Evolutionary conservation across 2,888 invertebrate genomes (phyloP).

Genomic region (Ochlodes sylvanus): DNA sequence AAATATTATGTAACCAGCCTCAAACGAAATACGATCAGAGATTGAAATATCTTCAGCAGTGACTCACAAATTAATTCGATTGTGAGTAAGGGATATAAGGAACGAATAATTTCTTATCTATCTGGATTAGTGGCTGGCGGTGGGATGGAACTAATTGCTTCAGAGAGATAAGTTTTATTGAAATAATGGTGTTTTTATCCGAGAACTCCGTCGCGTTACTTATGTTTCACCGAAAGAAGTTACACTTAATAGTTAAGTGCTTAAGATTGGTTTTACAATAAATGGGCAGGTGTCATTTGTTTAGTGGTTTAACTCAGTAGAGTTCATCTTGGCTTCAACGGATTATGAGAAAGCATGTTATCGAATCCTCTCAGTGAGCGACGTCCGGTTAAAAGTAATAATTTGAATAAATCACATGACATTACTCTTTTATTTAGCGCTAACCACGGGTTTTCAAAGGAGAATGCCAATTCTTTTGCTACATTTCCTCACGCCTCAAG

Average conservation of each 20-base stretch:
- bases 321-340: constrained; percentile 33
- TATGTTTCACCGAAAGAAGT: not conserved
- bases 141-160: constrained; percentile 79
- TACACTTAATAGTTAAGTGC: not conserved
- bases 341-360: constrained; percentile 33
- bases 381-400: constrained; percentile 16
- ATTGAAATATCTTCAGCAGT: constrained; percentile 7
- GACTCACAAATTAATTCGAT: constrained; percentile 68
- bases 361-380: constrained; percentile 30
- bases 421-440: not conserved
- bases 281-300: constrained; percentile 17
- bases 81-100: constrained; percentile 72
- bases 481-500: too few relatives aligned
- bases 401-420: constrained; percentile 1
- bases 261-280: constrained; percentile 12
- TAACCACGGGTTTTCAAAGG: not conserved
- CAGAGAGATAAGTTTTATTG: constrained; percentile 76
- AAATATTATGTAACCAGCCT: too few relatives aligned
- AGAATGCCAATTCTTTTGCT: too few relatives aligned
- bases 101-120: constrained; percentile 67
- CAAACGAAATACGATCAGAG: constrained; percentile 50
- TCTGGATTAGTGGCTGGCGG: constrained; percentile 70
- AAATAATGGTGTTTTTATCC: constrained; percentile 74
- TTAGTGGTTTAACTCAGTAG: constrained; percentile 33
- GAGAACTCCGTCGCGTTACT: constrained; percentile 26